Evolutionary conservation across 1,140 invertebrate species (phyloP).

Genomic region (Heliconius congener): DNA sequence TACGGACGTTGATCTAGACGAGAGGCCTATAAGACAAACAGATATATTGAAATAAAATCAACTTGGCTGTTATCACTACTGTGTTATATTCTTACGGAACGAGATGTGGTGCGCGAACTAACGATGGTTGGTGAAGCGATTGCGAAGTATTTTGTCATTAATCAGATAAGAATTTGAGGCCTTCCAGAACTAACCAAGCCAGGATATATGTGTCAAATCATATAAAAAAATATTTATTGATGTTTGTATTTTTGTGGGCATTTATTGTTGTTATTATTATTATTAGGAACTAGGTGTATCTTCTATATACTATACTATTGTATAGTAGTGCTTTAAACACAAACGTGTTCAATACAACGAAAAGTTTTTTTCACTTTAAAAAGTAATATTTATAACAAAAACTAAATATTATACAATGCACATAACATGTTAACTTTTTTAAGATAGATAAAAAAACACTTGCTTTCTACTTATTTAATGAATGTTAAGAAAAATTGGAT

Average conservation of each 20-base stretch:
- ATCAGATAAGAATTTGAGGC: too few relatives aligned
- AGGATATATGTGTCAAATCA: not conserved
- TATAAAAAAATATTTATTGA: not conserved
- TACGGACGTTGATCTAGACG: slow-evolving; percentile 33
- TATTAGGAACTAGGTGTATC: not conserved
- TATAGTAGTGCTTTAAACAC: not conserved
- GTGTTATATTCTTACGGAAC: not conserved
- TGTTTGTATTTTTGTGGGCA: not conserved
- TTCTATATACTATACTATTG: not conserved
- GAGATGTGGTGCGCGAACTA: not conserved
- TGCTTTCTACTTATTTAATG: too few relatives aligned
- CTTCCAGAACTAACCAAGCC: too few relatives aligned
- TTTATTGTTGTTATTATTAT: not conserved
- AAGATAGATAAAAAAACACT: too few relatives aligned
- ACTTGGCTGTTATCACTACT: not conserved
- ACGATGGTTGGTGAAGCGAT: not conserved
- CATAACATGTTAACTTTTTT: not conserved
- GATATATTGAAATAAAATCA: not conserved
- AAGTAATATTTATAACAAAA: not conserved
- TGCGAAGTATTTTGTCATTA: not conserved
- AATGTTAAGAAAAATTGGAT: too few relatives aligned
- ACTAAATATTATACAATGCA: not conserved
- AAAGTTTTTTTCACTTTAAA: too few relatives aligned
- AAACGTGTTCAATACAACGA: not conserved
- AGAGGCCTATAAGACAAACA: slow-evolving; percentile 1